Percentiles rank a stretch among this genome's conserved stretches.
Conservation (phyloP, 1,140 invertebrate species). For the Leptinotarsa texana region DNA sequence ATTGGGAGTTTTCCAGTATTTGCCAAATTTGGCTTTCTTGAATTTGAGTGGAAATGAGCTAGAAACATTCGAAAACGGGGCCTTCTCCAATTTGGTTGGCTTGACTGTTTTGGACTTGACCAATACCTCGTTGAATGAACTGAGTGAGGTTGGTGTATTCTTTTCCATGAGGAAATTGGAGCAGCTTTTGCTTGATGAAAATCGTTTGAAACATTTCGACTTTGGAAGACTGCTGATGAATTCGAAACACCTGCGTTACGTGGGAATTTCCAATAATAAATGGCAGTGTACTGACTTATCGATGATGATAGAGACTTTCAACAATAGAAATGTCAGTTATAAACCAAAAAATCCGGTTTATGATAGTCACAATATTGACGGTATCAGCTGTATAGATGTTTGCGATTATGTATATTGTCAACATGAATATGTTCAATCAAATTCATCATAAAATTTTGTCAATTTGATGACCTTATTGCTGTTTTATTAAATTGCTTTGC, state of each 20-base stretch:
- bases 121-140: background rate
- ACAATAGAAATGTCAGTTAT: background rate
- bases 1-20: background rate
- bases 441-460: background rate
- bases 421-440: background rate
- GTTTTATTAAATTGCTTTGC: too few relatives aligned
- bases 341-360: background rate
- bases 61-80: background rate
- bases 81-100: slow-evolving; percentile 3
- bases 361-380: slow-evolving; percentile 19
- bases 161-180: slow-evolving; percentile 11
- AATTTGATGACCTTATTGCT: too few relatives aligned
- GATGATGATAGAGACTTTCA: background rate
- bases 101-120: slow-evolving; percentile 9
- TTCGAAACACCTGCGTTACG: slow-evolving; percentile 1
- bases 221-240: slow-evolving; percentile 7
- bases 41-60: slow-evolving; percentile 11
- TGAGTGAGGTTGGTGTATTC: background rate
- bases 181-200: background rate
- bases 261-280: slow-evolving; percentile 11
- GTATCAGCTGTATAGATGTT: slow-evolving; percentile 5
- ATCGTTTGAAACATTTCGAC: slow-evolving; percentile 14
- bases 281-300: slow-evolving; percentile 3
- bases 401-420: slow-evolving; percentile 7
- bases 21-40: background rate